A percentile compares a stretch with the other conserved stretches of the same genome.
These are phyloP conservation scores for Nowickia ferox DNA, from an alignment of 2,888 invertebrate genomes.

Conservation along the genomic window DNA sequence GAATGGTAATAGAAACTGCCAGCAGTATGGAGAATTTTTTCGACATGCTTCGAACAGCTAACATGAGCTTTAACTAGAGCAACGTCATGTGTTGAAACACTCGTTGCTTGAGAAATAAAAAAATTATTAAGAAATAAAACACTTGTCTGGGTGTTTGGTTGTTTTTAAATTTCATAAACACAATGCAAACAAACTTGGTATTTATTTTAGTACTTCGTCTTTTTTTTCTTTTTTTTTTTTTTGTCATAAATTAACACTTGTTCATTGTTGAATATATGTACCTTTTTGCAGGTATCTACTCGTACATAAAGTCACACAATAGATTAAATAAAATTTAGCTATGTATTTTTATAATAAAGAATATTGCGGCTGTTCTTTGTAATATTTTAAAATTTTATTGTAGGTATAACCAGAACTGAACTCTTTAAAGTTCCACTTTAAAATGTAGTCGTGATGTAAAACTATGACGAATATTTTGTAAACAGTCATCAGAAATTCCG, in stretches of 20 bases:
- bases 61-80: conserved; percentile 61
- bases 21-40: conserved; percentile 54
- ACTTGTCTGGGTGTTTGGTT: background rate
- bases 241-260: conserved; percentile 61
- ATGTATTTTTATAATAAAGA: conserved; percentile 11
- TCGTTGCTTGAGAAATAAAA: conserved; percentile 1
- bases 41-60: conserved; percentile 62
- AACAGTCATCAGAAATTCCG: conserved; percentile 41
- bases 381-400: conserved; percentile 2
- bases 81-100: conserved; percentile 39
- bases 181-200: conserved; percentile 27
- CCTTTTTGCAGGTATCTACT: conserved; percentile 27
- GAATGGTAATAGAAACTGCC: conserved; percentile 46
- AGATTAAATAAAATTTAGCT: background rate
- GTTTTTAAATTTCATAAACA: conserved; percentile 16
- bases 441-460: conserved; percentile 36
- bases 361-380: background rate
- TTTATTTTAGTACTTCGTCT: conserved; percentile 5
- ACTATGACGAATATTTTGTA: conserved; percentile 38
- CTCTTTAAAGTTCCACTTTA: conserved; percentile 36
- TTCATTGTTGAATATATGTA: conserved; percentile 40
- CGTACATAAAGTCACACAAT: background rate
- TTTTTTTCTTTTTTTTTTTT: conserved; percentile 13
- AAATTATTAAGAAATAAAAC: too few relatives aligned
- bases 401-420: conserved; percentile 40